A percentile compares a stretch with the other conserved stretches of the same genome.
phyloP scores from a whole-genome alignment of 2,113 vertebrate genomes.

The Strix aluco region DNA sequence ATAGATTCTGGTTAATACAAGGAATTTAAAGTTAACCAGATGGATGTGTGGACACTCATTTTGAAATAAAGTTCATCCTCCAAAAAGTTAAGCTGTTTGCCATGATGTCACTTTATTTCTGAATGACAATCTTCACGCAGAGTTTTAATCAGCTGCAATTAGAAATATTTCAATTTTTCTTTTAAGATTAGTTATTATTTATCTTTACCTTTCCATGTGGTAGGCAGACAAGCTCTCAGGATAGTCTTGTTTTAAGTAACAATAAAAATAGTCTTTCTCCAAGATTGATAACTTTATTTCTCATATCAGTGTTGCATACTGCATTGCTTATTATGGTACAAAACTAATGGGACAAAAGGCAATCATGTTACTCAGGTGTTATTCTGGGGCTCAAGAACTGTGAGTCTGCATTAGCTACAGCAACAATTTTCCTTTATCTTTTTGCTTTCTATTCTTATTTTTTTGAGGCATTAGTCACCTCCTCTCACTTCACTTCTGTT shows the following conservation, averaged over 20 bases:
- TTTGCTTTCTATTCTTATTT: not conserved
- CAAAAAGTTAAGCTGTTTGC: not conserved
- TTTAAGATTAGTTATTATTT: not conserved
- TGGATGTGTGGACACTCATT: not conserved
- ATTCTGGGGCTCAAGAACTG: not conserved
- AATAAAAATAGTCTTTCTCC: not conserved
- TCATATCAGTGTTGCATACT: rapidly evolving
- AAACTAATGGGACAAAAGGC: not conserved
- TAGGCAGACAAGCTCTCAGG: not conserved
- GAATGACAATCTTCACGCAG: not conserved
- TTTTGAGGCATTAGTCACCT: not conserved
- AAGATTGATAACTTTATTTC: not conserved
- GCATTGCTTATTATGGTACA: not conserved
- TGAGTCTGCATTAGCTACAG: not conserved
- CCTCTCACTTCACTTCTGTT: not conserved
- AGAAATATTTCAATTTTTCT: not conserved
- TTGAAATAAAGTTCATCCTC: not conserved
- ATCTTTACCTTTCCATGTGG: not conserved
- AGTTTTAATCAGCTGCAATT: not conserved
- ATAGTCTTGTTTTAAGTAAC: not conserved
- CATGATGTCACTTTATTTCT: not conserved
- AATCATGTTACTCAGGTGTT: not conserved
- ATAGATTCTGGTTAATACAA: not conserved
- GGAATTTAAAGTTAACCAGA: not conserved
- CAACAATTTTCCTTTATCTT: not conserved